phyloP scores from a whole-genome alignment of 2,113 vertebrate genomes.

The Otocyon megalotis region DNA sequence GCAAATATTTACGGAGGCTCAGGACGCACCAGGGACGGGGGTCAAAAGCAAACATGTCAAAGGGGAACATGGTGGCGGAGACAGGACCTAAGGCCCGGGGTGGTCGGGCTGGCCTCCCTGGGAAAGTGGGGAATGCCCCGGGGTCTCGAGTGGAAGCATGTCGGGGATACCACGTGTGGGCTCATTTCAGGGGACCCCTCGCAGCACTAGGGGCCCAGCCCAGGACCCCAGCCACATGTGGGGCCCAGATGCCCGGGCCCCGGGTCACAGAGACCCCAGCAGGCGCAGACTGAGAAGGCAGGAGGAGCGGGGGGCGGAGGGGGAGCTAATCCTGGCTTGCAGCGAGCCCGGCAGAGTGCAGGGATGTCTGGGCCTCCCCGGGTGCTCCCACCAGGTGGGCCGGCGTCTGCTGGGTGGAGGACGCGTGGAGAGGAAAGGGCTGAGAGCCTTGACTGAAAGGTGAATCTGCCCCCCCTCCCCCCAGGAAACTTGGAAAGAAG shows the following conservation, averaged over 20 bases:
- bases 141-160: rapidly evolving
- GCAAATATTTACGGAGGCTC: not conserved
- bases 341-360: rapidly evolving
- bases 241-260: rapidly evolving
- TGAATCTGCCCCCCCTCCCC: not conserved
- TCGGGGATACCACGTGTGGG: rapidly evolving
- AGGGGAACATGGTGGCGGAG: rapidly evolving
- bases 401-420: not conserved
- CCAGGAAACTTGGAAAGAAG: not conserved
- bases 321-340: not conserved
- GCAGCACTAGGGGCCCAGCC: not conserved
- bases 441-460: not conserved
- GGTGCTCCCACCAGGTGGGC: not conserved
- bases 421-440: too few species aligned
- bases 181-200: not conserved
- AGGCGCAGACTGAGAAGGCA: not conserved
- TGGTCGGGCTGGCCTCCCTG: not conserved
- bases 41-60: rapidly evolving
- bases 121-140: not conserved
- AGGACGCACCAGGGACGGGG: rapidly evolving
- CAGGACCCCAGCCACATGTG: rapidly evolving
- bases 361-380: not conserved
- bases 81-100: rapidly evolving
- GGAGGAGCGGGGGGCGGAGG: not conserved
- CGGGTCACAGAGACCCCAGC: not conserved